Base-by-base conservation (phyloP, 2,888 invertebrate species). In the Sphaerophoria taeniata region DNA sequence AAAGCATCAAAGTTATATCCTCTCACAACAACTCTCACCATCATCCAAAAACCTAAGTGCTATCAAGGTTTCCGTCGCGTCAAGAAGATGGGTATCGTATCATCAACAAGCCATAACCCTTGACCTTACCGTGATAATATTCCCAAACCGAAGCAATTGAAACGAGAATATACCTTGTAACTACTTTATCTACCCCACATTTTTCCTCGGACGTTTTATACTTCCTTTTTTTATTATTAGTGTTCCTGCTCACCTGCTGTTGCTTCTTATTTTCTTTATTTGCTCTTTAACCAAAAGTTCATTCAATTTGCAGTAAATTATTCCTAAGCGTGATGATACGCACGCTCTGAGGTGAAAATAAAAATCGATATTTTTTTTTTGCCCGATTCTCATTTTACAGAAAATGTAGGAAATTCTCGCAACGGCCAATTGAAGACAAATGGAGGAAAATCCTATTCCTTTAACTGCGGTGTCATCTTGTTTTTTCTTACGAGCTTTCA, bases 241-340 rank as follows among this genome's bases (percentile, higher is more conserved):
- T 14, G 14, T 43, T 43, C 11, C 9, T 43, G n/a, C n/a, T n/a
- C n/a, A n/a, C n/a, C n/a, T n/a, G 6, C 43, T 53, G 33, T 58
- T 36, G 31, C 24, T 33, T 51, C 47, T 43, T 14, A 33, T 33
- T 58, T 47, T 58, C 16, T 61, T 79, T 79, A 65, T 79, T 74
- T 71, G 56, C 74, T 65, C 74, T 65, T 79, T 71, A 74, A 65
- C 60, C 74, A 47, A 83, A 79, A 60, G 74, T 79, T 83, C 79
- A 79, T 83, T 79, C 83, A 83, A 83, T 83, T 83, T 83, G 83
- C 83, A 79, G 79, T 83, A 83, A 83, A 83, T 83, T 83, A 83
- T 83, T 71, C 71, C 24, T 45, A 16, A 78, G 63, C 78, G 69
- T 58, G 83, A 78, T 82, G 78, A 74, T 67, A 72, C 72, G 60